These are phyloP conservation scores for Cyrtonyx montezumae DNA, from an alignment of 2,113 vertebrate genomes.

Conservation along the genomic window DNA sequence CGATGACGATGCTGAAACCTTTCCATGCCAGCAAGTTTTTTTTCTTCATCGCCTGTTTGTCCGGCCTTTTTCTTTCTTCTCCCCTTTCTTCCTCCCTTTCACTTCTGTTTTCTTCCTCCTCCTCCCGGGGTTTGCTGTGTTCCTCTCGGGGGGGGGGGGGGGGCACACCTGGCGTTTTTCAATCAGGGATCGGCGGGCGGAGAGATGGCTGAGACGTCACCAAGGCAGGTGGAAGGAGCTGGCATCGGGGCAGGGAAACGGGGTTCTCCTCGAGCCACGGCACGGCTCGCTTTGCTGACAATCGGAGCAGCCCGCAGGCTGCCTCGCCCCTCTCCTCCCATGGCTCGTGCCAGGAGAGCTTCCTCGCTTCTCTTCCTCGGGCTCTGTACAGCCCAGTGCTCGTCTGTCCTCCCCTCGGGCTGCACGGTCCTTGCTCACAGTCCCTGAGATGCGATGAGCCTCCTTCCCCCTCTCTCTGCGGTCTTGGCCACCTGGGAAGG, in stretches of 20 bases:
- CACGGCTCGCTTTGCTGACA: slow-evolving; percentile 73
- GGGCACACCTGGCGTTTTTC: slow-evolving; percentile 70
- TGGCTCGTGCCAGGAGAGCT: neutral
- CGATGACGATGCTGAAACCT: neutral
- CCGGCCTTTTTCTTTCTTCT: slow-evolving; percentile 46
- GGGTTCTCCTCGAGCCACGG: neutral
- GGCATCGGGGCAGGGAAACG: neutral
- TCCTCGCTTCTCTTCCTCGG: neutral
- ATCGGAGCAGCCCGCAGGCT: slow-evolving; percentile 45
- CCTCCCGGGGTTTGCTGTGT: slow-evolving; percentile 72
- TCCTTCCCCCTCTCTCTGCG: neutral
- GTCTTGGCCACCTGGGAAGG: neutral
- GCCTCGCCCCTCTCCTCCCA: slow-evolving; percentile 51
- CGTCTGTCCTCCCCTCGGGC: neutral
- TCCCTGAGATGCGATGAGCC: neutral
- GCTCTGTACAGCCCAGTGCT: neutral
- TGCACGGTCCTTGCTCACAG: neutral
- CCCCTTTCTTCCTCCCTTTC: neutral
- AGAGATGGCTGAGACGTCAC: slow-evolving; percentile 25
- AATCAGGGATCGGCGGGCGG: slow-evolving; percentile 74
- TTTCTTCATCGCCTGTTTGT: slow-evolving; percentile 29
- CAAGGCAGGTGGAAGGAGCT: slow-evolving; percentile 36
- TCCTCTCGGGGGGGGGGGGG: slow-evolving; percentile 1
- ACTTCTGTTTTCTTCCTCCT: neutral
- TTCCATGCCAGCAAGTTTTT: slow-evolving; percentile 33